Percentiles rank a stretch among this genome's conserved stretches.
phyloP scores from a whole-genome alignment of 2,888 invertebrate genomes.

The Pseudococcus viburni region DNA sequence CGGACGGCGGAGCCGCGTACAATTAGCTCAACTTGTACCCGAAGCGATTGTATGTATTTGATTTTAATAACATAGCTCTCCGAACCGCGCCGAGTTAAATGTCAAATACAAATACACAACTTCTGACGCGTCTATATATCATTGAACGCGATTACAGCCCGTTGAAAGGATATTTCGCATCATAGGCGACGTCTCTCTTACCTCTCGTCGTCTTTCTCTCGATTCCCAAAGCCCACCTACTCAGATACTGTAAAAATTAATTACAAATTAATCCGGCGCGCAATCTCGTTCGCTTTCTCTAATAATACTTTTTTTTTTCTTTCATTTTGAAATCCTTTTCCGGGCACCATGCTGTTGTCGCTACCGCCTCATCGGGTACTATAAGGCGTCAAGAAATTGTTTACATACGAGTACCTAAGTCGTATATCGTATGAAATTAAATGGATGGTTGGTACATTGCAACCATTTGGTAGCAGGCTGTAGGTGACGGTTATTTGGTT shows the following conservation, averaged over 20 bases:
- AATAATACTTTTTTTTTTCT: neutral
- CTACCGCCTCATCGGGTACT: neutral
- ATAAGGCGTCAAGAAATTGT: slow-evolving; percentile 24
- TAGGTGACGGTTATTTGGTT: neutral
- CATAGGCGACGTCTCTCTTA: neutral
- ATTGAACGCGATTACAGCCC: slow-evolving; percentile 30
- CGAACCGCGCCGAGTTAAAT: slow-evolving; percentile 13
- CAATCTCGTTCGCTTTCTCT: slow-evolving; percentile 6
- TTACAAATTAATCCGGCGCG: slow-evolving; percentile 30
- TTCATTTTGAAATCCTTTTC: slow-evolving; percentile 14
- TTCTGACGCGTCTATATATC: slow-evolving; percentile 44
- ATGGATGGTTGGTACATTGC: neutral
- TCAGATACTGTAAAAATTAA: neutral
- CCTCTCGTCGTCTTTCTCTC: neutral
- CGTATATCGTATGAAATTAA: neutral
- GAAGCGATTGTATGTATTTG: neutral
- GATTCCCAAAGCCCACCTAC: neutral
- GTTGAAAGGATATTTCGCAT: slow-evolving; percentile 37
- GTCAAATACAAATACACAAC: slow-evolving; percentile 16
- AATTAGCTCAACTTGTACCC: neutral
- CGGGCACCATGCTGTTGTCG: neutral
- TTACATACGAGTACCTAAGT: neutral
- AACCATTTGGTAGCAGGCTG: too few relatives aligned
- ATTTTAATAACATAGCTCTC: slow-evolving; percentile 48
- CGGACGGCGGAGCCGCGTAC: neutral